Base-by-base conservation (phyloP, 2,113 vertebrate species). In the Scophthalmus maximus region DNA sequence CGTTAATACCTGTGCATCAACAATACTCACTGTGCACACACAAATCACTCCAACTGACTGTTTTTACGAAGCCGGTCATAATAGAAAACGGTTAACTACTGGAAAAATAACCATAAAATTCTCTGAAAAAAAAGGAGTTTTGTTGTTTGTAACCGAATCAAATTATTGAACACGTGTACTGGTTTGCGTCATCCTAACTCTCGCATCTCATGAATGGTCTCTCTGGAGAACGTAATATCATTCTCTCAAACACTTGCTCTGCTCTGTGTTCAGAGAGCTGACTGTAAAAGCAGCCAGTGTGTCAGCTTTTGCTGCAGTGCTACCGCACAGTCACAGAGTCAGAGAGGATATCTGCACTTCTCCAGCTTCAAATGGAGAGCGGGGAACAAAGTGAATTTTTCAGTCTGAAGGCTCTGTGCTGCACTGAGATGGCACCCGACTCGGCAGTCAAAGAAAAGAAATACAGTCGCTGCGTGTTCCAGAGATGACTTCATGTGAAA, bases 381-480 rank as follows among this genome's bases (percentile, higher is more conserved):
- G 79, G n/a, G n/a, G 79, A 86, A 85, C 82, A 88, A 87, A 90
- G 84, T 73, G 77, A 76, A 81, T 87, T 84, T 88, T 77, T 69
- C 62, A 75, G 66, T 76, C 55, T 73, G 74, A 77, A 56, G 72
- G 56, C 63, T 85, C 40, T 14, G 69, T 8, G 32, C 70, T 14
- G 78, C 20, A 65, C 65, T 5, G 57, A 61, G 68, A 69, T 36
- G 69, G 75, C 74, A 63, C 68, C 69, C 40, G 36, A 72, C 55
- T 60, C 30, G 17, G 68, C 44, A 79, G 52, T 67, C 55, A 73
- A 76, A 26, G 56, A 50, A 52, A 60, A 59, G 47, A 81, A 69
- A 68, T 22, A 62, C 46, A 60, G 34, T 70, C 40, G 25, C 36
- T 49, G 44, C 7, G 32, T 25, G 61, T 62, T 61, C 14, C 29